Base-by-base conservation (phyloP, 2,888 invertebrate genomes). In the Steinernema hermaphroditum region DNA sequence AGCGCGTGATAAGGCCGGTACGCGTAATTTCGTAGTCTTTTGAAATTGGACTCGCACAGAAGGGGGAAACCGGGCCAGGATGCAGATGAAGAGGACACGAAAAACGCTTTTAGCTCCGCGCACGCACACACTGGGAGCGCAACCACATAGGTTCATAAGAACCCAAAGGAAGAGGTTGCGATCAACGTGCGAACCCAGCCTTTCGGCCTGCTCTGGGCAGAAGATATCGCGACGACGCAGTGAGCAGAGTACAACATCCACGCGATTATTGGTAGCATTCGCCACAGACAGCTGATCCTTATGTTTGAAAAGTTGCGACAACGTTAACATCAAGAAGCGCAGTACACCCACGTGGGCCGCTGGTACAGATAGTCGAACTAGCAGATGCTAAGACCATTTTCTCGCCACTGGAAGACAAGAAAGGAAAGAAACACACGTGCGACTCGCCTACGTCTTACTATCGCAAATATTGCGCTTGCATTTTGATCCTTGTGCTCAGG, bases 221-320 rank as follows among this genome's bases (percentile, higher is more conserved):
- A 1, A n/a, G 27, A 16, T 16, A 2, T 62, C 22, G 50, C 24
- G 50, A 14, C 4, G 46, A 22, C 54, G 54, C 24, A 54, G 2
- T 6, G 4, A 16, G 34, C 62, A 62, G 62, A 62, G 32, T 62
- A 62, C 62, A 62, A 62, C 2, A 62, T 62, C 32, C 62, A 34
- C 62, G 62, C 34, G 62, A 27, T 27, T 62, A 1, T 29, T 62
- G 62, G 37, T 22, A 32, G 14, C n/a, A 22, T 16, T 29, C 14
- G 2, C 32, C 6, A 46, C 22, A 6, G 46, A 46, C 62, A 62
- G 62, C 62, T 62, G 62, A 62, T 62, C 32, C 32, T 4, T 16
- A n/a, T 32, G 29, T 32, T 29, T 9, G 27, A 24, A 62, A 62
- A 32, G 12, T 37, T n/a, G n/a, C n/a, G n/a, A n/a, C n/a, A n/a